A percentile compares a stretch with the other conserved stretches of the same genome.
These are phyloP conservation scores for Blennius ocellaris DNA, from an alignment of 2,113 vertebrate species.

Conservation along the genomic window DNA sequence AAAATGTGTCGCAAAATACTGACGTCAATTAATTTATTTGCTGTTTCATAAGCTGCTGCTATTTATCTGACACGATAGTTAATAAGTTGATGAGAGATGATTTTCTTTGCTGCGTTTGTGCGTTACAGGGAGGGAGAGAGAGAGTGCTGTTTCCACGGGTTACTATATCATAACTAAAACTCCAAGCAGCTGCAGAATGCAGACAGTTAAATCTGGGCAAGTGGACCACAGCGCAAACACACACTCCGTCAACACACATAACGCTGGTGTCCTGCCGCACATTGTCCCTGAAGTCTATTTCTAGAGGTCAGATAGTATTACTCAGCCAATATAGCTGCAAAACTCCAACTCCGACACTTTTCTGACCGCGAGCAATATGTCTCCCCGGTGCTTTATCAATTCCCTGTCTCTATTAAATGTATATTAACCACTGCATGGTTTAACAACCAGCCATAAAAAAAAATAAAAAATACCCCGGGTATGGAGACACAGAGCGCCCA, in stretches of 20 bases:
- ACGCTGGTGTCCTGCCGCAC: constrained; percentile 56
- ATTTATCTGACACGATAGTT: constrained; percentile 7
- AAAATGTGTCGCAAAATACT: background rate
- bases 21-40: constrained; percentile 15
- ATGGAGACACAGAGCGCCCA: constrained; percentile 29
- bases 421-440: constrained; percentile 57
- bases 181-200: constrained; percentile 70
- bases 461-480: constrained; percentile 66
- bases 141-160: constrained; percentile 16
- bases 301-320: constrained; percentile 72
- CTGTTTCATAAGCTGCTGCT: constrained; percentile 30
- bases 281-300: constrained; percentile 80
- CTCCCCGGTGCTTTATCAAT: constrained; percentile 61
- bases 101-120: constrained; percentile 17
- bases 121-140: constrained; percentile 21
- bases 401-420: constrained; percentile 50
- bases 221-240: constrained; percentile 30
- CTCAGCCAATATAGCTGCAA: constrained; percentile 65
- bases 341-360: constrained; percentile 66
- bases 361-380: constrained; percentile 45
- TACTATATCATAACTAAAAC: constrained; percentile 52
- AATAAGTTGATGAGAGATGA: constrained; percentile 3
- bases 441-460: constrained; percentile 67
- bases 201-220: constrained; percentile 71
- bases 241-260: constrained; percentile 11